These are phyloP conservation scores for Coluber constrictor DNA, from an alignment of 2,797 vertebrate species.

Conservation along the genomic window DNA sequence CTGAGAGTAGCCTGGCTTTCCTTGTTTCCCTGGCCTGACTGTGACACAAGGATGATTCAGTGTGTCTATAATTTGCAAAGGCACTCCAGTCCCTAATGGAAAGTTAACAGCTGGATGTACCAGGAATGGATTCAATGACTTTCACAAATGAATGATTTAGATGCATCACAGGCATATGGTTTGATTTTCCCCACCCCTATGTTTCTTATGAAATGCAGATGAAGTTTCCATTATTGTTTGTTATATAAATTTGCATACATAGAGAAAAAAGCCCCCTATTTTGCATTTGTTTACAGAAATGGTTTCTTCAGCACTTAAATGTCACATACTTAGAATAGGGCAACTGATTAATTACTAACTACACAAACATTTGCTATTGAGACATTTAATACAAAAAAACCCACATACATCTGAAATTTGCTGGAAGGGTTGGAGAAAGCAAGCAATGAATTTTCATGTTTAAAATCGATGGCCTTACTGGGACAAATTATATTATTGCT, in stretches of 20 bases:
- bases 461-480: neutral
- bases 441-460: neutral
- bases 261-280: neutral
- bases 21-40: neutral
- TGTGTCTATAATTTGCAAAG: neutral
- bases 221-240: neutral
- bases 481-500: neutral
- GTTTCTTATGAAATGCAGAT: neutral
- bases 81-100: neutral
- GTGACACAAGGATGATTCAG: neutral
- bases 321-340: neutral
- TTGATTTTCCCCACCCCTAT: neutral
- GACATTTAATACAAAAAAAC: neutral
- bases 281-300: constrained; percentile 11
- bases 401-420: neutral
- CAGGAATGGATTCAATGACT: neutral
- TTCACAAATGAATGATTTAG: neutral
- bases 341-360: neutral
- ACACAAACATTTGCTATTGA: neutral
- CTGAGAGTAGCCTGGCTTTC: neutral
- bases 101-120: neutral
- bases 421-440: neutral
- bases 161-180: neutral
- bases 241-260: neutral
- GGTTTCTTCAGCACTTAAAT: constrained; percentile 26